These are phyloP conservation scores for Ladona fulva DNA, from an alignment of 1,140 invertebrate species.

Conservation along the genomic window DNA sequence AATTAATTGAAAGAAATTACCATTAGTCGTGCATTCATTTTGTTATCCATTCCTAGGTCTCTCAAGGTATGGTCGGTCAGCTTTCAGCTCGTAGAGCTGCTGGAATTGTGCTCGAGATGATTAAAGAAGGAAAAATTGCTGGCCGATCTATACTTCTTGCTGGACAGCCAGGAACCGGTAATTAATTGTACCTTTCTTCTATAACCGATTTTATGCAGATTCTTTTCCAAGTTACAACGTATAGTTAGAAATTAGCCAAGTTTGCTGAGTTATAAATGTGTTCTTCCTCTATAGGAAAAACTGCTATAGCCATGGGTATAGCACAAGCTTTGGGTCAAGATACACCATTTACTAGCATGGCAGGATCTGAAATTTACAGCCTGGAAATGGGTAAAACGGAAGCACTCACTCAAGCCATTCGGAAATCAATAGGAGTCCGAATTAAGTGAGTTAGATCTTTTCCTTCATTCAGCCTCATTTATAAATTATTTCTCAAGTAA, in stretches of 20 bases:
- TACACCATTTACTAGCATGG: conserved; percentile 97
- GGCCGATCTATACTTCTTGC: conserved; percentile 91
- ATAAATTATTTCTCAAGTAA: too few relatives aligned
- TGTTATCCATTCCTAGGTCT: conserved; percentile 46
- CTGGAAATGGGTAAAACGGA: conserved; percentile 99
- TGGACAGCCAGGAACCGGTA: conserved; percentile 84
- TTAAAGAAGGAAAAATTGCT: conserved; percentile 96
- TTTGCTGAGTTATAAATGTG: too few relatives aligned
- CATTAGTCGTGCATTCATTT: neutral
- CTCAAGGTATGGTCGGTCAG: conserved; percentile 99
- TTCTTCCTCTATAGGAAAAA: conserved; percentile 86
- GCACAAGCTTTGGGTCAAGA: conserved; percentile 89
- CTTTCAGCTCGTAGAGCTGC: conserved; percentile 81
- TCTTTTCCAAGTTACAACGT: too few relatives aligned
- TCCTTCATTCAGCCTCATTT: too few relatives aligned
- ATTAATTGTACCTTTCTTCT: too few relatives aligned
- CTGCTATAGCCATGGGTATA: conserved; percentile 93
- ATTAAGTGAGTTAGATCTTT: conserved; percentile 95
- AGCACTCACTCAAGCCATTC: conserved; percentile 91
- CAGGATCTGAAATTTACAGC: conserved; percentile 96
- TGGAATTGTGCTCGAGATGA: conserved; percentile 94
- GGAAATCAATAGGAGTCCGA: conserved; percentile 94
- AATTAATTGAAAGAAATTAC: neutral
- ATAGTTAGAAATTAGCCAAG: neutral
- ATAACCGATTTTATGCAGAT: too few relatives aligned